Conservation (phyloP, 2,888 invertebrate species). For the Oegoconia quadripuncta region DNA sequence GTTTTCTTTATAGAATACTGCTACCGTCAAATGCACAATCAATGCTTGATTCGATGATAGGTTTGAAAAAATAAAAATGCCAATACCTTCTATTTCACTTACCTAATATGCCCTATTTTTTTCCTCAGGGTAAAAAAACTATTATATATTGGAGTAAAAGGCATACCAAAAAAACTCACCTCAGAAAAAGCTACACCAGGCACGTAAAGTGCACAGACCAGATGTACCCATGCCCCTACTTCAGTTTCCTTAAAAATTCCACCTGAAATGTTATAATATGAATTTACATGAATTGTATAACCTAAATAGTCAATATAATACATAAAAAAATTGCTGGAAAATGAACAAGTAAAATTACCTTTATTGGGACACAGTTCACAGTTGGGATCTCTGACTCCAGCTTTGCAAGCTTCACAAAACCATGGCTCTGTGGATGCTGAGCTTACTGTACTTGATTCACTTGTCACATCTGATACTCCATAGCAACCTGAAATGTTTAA, state of each 20-base stretch:
- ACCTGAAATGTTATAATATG: conserved; percentile 61
- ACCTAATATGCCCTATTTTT: no score
- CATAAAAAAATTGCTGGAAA: neutral
- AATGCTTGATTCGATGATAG: no score
- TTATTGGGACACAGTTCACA: conserved; percentile 98
- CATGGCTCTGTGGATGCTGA: conserved; percentile 98
- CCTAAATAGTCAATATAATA: neutral
- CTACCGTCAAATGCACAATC: no score
- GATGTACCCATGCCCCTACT: conserved; percentile 98
- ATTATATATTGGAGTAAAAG: no score
- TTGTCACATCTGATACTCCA: conserved; percentile 94
- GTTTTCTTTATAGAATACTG: no score
- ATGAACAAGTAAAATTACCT: conserved; percentile 54
- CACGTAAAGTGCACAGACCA: conserved; percentile 98
- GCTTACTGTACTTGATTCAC: conserved; percentile 95
- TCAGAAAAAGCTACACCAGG: conserved; percentile 98
- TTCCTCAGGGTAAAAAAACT: no score
- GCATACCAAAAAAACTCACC: no score
- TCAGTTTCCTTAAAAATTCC: conserved; percentile 98
- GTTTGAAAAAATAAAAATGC: no score
- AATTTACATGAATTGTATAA: neutral
- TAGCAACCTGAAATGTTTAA: conserved; percentile 85
- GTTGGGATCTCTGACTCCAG: conserved; percentile 90
- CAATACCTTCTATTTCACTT: no score
- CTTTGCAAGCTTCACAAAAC: conserved; percentile 99